These are phyloP conservation scores for Agonopterix heracliana DNA, from an alignment of 2,888 invertebrate species.

Conservation along the genomic window DNA sequence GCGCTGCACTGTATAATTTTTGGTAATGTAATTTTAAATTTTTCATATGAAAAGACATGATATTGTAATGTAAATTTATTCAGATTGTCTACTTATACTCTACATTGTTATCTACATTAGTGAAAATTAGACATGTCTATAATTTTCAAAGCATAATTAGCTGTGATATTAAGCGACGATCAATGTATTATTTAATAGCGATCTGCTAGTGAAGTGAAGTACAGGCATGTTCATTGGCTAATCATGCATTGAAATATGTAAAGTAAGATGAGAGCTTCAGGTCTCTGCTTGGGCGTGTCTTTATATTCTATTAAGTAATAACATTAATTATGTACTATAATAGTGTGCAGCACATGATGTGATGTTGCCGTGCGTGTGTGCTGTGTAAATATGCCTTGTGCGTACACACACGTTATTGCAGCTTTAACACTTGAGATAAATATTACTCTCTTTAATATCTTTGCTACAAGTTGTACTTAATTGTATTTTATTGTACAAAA, in stretches of 20 bases:
- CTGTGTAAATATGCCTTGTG: slow-evolving; percentile 74
- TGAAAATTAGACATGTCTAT: slow-evolving; percentile 76
- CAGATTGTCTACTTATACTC: slow-evolving; percentile 76
- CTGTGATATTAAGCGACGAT: slow-evolving; percentile 75
- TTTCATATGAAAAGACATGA: slow-evolving; percentile 77
- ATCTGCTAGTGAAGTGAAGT: slow-evolving; percentile 70
- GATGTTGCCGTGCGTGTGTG: slow-evolving; percentile 71
- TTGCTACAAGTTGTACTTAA: slow-evolving; percentile 83
- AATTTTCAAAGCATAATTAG: slow-evolving; percentile 77
- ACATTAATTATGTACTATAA: slow-evolving; percentile 69
- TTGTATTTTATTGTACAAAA: slow-evolving; percentile 82
- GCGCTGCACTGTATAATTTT: slow-evolving; percentile 77
- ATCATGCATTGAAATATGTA: slow-evolving; percentile 76
- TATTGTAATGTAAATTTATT: slow-evolving; percentile 77
- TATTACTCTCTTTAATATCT: slow-evolving; percentile 79
- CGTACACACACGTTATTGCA: slow-evolving; percentile 74
- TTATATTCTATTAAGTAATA: slow-evolving; percentile 73
- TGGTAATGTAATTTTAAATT: slow-evolving; percentile 73
- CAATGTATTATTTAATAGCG: slow-evolving; percentile 75
- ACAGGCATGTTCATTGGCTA: slow-evolving; percentile 75
- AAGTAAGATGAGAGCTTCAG: slow-evolving; percentile 60
- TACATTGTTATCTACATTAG: slow-evolving; percentile 76
- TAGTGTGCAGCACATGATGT: slow-evolving; percentile 70
- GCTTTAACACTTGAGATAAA: slow-evolving; percentile 75
- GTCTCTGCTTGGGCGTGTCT: slow-evolving; percentile 72